phyloP scores from a whole-genome alignment of 2,888 invertebrate species.

The Rotaria macrura region DNA sequence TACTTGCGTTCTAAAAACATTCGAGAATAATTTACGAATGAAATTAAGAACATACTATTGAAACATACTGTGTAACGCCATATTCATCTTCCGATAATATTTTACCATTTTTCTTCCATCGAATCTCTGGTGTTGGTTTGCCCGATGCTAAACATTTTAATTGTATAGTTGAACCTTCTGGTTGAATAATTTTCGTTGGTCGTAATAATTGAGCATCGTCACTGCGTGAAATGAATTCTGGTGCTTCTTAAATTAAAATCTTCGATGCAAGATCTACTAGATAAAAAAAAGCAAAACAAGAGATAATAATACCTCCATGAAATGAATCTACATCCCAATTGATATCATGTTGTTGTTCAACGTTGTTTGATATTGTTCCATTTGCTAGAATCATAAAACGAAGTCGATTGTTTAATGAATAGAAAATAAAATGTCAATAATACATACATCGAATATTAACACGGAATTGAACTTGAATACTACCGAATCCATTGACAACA shows the following conservation, averaged over 20 bases:
- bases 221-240: background rate
- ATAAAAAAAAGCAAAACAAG: too few relatives aligned
- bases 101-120: slow-evolving; percentile 10
- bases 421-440: background rate
- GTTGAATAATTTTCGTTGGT: slow-evolving; percentile 1
- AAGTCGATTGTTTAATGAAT: too few relatives aligned
- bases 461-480: background rate
- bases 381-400: background rate
- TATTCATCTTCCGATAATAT: slow-evolving; percentile 19
- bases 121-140: slow-evolving; percentile 4
- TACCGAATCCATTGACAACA: slow-evolving; percentile 10
- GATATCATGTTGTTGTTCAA: background rate
- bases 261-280: background rate
- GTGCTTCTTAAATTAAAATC: background rate
- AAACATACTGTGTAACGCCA: background rate
- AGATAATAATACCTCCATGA: background rate
- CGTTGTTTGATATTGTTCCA: background rate
- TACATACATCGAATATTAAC: background rate
- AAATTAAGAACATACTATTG: background rate
- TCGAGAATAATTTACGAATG: too few relatives aligned
- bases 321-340: background rate
- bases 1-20: background rate
- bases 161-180: slow-evolving; percentile 12
- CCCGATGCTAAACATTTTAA: background rate
- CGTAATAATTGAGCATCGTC: background rate